Base-by-base conservation (phyloP, 2,888 invertebrate species). In the Phlogophora meticulosa region DNA sequence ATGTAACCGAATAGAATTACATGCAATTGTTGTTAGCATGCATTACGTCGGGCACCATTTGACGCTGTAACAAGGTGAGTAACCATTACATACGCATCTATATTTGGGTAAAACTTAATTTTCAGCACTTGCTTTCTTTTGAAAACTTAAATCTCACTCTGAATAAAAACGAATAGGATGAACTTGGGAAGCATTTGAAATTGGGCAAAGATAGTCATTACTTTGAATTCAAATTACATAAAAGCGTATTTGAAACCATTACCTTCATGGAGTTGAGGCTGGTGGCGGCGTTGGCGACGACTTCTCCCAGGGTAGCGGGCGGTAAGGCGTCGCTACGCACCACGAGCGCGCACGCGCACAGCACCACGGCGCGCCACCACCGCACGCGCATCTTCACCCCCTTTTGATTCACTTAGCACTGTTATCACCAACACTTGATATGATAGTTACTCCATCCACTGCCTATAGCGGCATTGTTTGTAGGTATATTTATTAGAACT, bases 251-350 rank as follows among this genome's bases (percentile, higher is more conserved):
- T 28, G 28, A 15, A 46, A 15, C 11, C 34, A 76, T 86, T 86
- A 95, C 96, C 92, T 95, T 95, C 95, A 96, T 95, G 59, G 95
- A 94, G 79, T 95, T 96, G 76, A 96, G 92, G 67, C 95, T 94
- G 55, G 90, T 93, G 1, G 95, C 96, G 2, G 96, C 95, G 65
- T 95, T 96, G 48, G 92, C 91, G 53, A 95, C 94, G 42, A 95
- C 95, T 60, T 95, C 96, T 0, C 96, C 96, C 1, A 96, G 87
- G 5, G 95, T 92, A 2, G 96, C 95, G 0, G 96, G 96, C 38
- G 95, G 95, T 60, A 95, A 83, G 28, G 94, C 94, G 36, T 88
- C 86, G 76, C 90, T 88, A 65, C 86, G 88, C 77, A 92, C 69
- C 70, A 92, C 88, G 57, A 91, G 83, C 52, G 90, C 89, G 77